These are phyloP conservation scores for Varecia variegata DNA, from an alignment of 2,797 vertebrate species.

Conservation along the genomic window DNA sequence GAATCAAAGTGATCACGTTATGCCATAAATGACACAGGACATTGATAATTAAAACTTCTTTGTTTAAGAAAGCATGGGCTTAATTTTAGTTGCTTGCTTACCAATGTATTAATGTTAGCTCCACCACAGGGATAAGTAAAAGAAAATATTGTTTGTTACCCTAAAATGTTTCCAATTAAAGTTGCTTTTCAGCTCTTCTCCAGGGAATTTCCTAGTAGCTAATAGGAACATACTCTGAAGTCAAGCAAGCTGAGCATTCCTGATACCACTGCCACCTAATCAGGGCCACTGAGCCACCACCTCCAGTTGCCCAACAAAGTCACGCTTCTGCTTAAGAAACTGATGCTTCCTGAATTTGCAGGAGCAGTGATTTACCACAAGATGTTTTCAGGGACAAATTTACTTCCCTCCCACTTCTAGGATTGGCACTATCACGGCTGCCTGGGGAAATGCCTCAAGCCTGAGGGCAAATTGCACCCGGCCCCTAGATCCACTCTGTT, in stretches of 20 bases:
- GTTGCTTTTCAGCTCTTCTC: conserved; percentile 4
- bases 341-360: neutral
- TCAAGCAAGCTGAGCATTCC: neutral
- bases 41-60: neutral
- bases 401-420: neutral
- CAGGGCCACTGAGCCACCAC: neutral
- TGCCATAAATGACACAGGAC: neutral
- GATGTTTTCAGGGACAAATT: neutral
- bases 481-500: neutral
- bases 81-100: conserved; percentile 24
- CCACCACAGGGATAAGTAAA: neutral
- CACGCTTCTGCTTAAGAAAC: neutral
- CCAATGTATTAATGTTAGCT: neutral
- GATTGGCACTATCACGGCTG: neutral
- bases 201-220: neutral
- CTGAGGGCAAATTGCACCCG: neutral
- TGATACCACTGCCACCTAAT: neutral
- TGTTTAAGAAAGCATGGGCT: neutral
- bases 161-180: conserved; percentile 21
- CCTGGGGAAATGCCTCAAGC: neutral
- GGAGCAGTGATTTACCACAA: neutral
- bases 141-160: conserved; percentile 24
- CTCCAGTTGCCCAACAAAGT: neutral
- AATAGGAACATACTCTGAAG: neutral
- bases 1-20: neutral